These are phyloP conservation scores for Hypotaenidia okinawae DNA, from an alignment of 2,797 vertebrate species.

Conservation along the genomic window DNA sequence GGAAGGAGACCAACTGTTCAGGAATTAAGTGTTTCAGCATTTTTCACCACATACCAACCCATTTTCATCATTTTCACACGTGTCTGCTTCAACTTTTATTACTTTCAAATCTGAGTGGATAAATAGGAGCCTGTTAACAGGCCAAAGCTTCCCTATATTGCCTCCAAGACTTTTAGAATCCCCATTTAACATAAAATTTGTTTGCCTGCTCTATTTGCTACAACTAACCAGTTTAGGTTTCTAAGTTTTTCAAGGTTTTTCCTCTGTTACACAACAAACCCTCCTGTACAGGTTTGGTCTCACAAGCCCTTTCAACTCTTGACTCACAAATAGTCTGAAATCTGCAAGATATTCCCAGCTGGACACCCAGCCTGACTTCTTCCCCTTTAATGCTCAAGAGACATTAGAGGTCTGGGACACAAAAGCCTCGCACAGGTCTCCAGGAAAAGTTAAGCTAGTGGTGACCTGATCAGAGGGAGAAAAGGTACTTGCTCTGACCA, in stretches of 20 bases:
- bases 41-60: not conserved
- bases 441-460: not conserved
- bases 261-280: not conserved
- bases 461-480: not conserved
- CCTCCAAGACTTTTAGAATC: not conserved
- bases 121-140: not conserved
- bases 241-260: not conserved
- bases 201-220: not conserved
- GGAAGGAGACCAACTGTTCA: not conserved
- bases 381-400: not conserved
- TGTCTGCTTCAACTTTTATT: not conserved
- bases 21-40: not conserved
- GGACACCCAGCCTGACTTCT: not conserved
- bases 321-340: not conserved
- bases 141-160: not conserved
- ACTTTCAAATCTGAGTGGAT: not conserved
- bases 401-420: not conserved
- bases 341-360: not conserved
- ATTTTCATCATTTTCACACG: not conserved
- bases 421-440: not conserved
- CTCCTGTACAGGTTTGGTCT: not conserved
- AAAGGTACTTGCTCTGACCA: not conserved
- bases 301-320: not conserved
- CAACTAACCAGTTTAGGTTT: not conserved
- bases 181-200: not conserved